Evolutionary conservation across 2,113 vertebrate genomes (phyloP).

Genomic region (Trachemys scripta): DNA sequence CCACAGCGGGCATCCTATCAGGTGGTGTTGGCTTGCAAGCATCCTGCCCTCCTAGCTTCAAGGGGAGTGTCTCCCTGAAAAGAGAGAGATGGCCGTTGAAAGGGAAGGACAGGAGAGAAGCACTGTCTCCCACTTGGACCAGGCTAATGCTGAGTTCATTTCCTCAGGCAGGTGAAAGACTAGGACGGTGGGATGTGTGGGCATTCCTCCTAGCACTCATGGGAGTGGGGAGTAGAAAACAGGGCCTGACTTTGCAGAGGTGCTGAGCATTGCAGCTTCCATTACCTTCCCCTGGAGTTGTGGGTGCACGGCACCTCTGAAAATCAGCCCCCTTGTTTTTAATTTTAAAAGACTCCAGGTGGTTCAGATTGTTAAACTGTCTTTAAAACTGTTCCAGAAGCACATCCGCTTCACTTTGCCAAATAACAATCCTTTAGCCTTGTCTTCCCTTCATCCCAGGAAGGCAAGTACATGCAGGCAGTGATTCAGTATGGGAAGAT

Average conservation of each 20-base stretch:
- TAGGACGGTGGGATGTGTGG: neutral
- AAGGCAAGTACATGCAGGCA: slow-evolving; percentile 88
- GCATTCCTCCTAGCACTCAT: neutral
- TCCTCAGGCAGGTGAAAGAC: neutral
- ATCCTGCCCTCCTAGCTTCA: neutral
- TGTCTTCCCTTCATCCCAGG: slow-evolving; percentile 74
- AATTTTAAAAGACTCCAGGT: accelerated
- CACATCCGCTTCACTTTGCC: neutral
- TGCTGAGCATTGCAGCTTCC: neutral
- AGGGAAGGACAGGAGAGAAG: neutral
- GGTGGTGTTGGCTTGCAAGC: neutral
- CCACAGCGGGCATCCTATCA: neutral
- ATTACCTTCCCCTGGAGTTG: accelerated
- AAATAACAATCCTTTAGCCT: neutral
- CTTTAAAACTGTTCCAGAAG: neutral
- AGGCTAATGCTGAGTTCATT: neutral
- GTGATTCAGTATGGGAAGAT: slow-evolving; percentile 94
- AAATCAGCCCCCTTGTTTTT: neutral
- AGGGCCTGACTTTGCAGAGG: neutral
- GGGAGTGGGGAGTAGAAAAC: neutral
- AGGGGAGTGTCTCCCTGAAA: neutral
- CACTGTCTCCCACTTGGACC: neutral
- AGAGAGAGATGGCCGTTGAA: neutral
- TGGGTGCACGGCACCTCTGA: neutral
- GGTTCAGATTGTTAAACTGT: neutral